A percentile compares a stretch with the other conserved stretches of the same genome.
phyloP scores from a whole-genome alignment of 1,140 invertebrate species.

The Ostrea edulis region DNA sequence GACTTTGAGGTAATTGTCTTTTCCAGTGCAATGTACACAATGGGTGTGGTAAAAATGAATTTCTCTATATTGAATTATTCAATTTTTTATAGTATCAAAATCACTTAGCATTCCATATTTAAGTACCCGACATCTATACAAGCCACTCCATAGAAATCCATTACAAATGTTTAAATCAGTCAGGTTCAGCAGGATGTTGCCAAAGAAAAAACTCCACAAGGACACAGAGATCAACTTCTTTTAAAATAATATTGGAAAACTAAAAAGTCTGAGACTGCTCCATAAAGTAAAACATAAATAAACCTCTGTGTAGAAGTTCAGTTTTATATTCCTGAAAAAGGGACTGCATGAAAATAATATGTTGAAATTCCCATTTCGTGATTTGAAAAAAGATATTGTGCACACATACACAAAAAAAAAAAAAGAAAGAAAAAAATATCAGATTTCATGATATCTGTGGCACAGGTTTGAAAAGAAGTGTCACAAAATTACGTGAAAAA shows the following conservation, averaged over 20 bases:
- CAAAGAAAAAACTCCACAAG: not conserved
- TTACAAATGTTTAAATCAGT: not conserved
- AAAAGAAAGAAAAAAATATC: not conserved
- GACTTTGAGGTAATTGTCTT: not conserved
- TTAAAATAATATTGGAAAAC: not conserved
- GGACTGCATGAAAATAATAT: not conserved
- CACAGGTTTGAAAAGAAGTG: not conserved
- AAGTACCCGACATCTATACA: not conserved
- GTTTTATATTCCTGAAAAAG: not conserved
- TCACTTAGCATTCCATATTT: constrained; percentile 6
- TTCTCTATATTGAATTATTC: constrained; percentile 12
- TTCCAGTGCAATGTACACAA: not conserved
- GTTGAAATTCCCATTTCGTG: not conserved
- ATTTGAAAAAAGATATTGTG: constrained; percentile 15
- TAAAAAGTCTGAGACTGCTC: not conserved
- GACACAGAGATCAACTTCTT: not conserved
- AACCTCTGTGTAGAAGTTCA: not conserved
- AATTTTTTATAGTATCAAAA: not conserved
- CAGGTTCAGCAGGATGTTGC: not conserved
- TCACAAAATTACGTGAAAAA: not conserved
- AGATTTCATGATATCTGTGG: not conserved
- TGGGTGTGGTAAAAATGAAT: not conserved
- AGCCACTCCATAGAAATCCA: not conserved
- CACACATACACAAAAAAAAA: not conserved
- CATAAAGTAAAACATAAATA: not conserved